Evolutionary conservation across 2,113 vertebrate species (phyloP).

Genomic region (Pagrus major): DNA sequence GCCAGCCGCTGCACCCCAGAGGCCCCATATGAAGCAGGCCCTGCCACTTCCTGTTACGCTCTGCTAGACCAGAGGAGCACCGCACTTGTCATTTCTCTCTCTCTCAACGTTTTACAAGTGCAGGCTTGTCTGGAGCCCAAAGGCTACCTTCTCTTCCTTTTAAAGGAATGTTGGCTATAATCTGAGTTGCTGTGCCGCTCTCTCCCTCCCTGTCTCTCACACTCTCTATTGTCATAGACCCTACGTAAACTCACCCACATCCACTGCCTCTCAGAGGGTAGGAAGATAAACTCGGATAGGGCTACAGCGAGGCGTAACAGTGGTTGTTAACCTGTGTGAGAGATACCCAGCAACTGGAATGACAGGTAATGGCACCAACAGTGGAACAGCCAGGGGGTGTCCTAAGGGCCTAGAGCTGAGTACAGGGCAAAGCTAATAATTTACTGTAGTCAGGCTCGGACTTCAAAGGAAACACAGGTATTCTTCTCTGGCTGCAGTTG

Average conservation of each 20-base stretch:
- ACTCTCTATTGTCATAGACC: constrained; percentile 51
- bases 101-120: constrained; percentile 70
- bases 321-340: constrained; percentile 37
- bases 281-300: constrained; percentile 25
- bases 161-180: constrained; percentile 80
- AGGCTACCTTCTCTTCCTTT: constrained; percentile 79
- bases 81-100: constrained; percentile 70
- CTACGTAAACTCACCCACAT: constrained; percentile 55
- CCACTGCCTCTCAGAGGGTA: constrained; percentile 17
- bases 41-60: constrained; percentile 82
- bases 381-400: constrained; percentile 61
- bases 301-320: constrained; percentile 5
- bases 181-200: constrained; percentile 49
- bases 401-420: constrained; percentile 57
- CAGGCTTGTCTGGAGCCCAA: constrained; percentile 78
- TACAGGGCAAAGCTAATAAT: constrained; percentile 71
- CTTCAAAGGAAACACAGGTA: constrained; percentile 78
- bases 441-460: constrained; percentile 64
- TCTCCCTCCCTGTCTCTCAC: constrained; percentile 26
- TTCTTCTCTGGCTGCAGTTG: constrained; percentile 72
- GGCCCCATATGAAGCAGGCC: constrained; percentile 74
- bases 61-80: constrained; percentile 69
- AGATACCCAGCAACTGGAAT: constrained; percentile 51
- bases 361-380: constrained; percentile 58
- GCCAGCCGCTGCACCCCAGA: constrained; percentile 66